phyloP scores from a whole-genome alignment of 2,888 invertebrate genomes.

The Falcaria lacertinaria region DNA sequence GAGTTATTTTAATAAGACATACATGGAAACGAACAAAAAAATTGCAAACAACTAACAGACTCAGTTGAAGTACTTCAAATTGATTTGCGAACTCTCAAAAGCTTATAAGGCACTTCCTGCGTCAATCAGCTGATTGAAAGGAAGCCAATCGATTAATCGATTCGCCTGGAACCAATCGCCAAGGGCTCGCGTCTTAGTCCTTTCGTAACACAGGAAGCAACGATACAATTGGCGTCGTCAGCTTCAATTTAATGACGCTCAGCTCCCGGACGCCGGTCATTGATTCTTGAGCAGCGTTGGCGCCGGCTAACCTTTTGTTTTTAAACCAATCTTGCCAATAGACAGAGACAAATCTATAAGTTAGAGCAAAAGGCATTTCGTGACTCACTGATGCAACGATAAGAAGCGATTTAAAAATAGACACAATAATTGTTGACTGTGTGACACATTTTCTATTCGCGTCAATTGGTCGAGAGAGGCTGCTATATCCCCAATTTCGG shows the following conservation, averaged over 20 bases:
- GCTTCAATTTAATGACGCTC: constrained; percentile 67
- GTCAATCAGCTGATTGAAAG: not conserved
- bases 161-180: constrained; percentile 10
- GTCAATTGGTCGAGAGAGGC: constrained; percentile 5
- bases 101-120: not conserved
- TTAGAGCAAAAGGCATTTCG: not conserved
- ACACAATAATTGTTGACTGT: constrained; percentile 5
- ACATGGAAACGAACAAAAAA: too few species aligned
- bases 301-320: constrained; percentile 56
- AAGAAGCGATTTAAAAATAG: constrained; percentile 8
- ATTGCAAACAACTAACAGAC: too few species aligned
- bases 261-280: constrained; percentile 72
- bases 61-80: not conserved
- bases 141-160: constrained; percentile 1
- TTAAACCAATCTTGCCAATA: constrained; percentile 13
- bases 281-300: constrained; percentile 64
- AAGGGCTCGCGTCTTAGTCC: constrained; percentile 26
- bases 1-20: too few species aligned
- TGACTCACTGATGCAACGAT: constrained; percentile 20
- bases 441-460: constrained; percentile 15
- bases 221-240: constrained; percentile 71
- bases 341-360: not conserved
- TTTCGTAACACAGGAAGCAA: constrained; percentile 60
- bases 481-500: constrained; percentile 1
- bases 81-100: not conserved